Percentiles rank a stretch among this genome's conserved stretches.
Conservation (phyloP, 2,113 vertebrate genomes). For the Scolopax mira region DNA sequence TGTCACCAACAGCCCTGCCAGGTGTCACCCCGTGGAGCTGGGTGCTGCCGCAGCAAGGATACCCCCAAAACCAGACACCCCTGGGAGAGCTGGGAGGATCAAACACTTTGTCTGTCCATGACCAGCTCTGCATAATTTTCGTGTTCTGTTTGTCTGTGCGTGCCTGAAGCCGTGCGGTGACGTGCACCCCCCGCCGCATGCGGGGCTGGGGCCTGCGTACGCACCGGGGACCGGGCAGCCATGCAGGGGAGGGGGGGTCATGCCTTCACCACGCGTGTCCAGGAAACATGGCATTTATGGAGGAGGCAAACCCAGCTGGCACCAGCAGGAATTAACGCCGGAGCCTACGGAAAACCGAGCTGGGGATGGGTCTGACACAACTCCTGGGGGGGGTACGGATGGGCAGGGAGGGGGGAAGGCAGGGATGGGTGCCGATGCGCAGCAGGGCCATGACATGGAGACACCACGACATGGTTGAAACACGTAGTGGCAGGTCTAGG, state of each 20-base stretch:
- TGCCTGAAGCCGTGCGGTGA: background rate
- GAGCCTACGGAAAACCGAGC: background rate
- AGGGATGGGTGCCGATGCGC: background rate
- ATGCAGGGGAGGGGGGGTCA: background rate
- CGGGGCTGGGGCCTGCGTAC: background rate
- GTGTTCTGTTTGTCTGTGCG: fast-evolving
- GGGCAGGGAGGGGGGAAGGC: background rate
- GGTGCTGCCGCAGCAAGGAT: background rate
- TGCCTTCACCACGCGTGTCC: background rate
- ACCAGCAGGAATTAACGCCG: fast-evolving
- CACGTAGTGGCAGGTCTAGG: background rate
- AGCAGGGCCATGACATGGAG: background rate
- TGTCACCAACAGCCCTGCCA: background rate
- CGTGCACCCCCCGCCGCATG: background rate
- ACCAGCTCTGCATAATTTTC: fast-evolving
- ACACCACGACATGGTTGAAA: background rate
- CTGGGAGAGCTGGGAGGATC: background rate
- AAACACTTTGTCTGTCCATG: fast-evolving
- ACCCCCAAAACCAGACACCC: background rate
- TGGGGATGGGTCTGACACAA: fast-evolving
- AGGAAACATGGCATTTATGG: fast-evolving
- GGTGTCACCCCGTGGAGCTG: fast-evolving
- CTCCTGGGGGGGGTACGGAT: background rate
- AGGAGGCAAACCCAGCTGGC: background rate
- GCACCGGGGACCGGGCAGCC: background rate